Evolutionary conservation across 2,888 invertebrate species (phyloP).

Genomic region (Brachynemurus nebulosus): DNA sequence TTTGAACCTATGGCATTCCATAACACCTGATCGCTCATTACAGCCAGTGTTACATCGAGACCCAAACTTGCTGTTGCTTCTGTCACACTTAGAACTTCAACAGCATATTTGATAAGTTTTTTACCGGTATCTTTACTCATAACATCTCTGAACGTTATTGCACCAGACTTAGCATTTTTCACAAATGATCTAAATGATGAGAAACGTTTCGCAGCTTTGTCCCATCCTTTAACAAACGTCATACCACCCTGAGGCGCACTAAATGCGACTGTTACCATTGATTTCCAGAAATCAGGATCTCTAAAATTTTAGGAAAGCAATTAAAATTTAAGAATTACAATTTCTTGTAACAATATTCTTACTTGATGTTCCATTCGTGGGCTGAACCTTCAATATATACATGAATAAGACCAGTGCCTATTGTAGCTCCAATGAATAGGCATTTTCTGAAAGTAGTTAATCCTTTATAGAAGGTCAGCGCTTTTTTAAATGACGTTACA

Average conservation of each 20-base stretch:
- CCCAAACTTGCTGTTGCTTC: neutral
- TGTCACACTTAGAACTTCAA: neutral
- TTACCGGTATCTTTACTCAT: neutral
- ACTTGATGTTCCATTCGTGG: neutral
- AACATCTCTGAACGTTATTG: neutral
- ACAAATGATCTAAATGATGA: neutral
- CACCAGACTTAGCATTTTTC: neutral
- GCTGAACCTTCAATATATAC: neutral
- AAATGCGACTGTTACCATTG: neutral
- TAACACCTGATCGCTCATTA: neutral
- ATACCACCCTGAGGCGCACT: neutral
- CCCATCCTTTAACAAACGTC: neutral
- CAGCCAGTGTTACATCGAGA: neutral
- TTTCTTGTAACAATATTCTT: neutral
- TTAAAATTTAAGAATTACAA: neutral
- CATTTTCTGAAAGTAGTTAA: neutral
- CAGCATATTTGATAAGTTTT: neutral
- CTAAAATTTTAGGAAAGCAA: neutral
- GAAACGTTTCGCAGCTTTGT: neutral
- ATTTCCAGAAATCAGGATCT: neutral
- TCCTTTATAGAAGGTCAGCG: neutral
- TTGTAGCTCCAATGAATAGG: neutral
- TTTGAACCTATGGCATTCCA: neutral
- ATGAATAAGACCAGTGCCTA: neutral
- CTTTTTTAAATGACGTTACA: neutral